Conservation (phyloP, 2,888 invertebrate species). For the Sympetrum striolatum region DNA sequence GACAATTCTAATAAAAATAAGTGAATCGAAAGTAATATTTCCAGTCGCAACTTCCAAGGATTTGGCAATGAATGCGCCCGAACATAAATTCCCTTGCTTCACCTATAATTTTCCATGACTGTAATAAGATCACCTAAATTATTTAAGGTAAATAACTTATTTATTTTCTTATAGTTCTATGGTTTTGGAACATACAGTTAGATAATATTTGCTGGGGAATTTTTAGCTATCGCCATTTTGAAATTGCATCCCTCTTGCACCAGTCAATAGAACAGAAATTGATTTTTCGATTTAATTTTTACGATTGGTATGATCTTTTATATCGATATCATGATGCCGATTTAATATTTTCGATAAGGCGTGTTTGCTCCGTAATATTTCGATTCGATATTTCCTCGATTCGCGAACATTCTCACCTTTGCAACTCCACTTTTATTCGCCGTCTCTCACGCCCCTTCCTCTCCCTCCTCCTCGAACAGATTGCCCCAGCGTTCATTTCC, state of each 20-base stretch:
- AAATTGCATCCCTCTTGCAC: too few species aligned
- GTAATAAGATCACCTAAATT: neutral
- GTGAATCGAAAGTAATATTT: neutral
- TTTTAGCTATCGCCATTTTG: neutral
- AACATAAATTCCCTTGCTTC: neutral
- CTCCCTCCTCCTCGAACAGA: constrained; percentile 13
- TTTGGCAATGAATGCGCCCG: neutral
- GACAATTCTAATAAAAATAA: too few species aligned
- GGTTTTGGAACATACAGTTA: neutral
- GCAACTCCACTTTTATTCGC: constrained; percentile 48
- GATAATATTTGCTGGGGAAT: neutral
- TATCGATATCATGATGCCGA: neutral
- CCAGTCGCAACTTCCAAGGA: neutral
- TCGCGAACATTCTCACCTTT: neutral
- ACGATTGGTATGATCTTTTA: too few species aligned
- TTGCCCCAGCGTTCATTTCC: constrained; percentile 16
- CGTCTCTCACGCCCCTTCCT: constrained; percentile 45
- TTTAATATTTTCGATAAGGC: neutral
- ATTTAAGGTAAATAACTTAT: too few species aligned
- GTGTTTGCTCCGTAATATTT: neutral
- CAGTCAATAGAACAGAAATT: too few species aligned
- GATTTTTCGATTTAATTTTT: too few species aligned
- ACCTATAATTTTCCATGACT: neutral
- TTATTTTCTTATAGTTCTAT: neutral
- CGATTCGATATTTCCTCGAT: neutral